Percentiles rank a stretch among this genome's conserved stretches.
Conservation (phyloP, 2,113 vertebrate genomes). For the Scatophagus argus region DNA sequence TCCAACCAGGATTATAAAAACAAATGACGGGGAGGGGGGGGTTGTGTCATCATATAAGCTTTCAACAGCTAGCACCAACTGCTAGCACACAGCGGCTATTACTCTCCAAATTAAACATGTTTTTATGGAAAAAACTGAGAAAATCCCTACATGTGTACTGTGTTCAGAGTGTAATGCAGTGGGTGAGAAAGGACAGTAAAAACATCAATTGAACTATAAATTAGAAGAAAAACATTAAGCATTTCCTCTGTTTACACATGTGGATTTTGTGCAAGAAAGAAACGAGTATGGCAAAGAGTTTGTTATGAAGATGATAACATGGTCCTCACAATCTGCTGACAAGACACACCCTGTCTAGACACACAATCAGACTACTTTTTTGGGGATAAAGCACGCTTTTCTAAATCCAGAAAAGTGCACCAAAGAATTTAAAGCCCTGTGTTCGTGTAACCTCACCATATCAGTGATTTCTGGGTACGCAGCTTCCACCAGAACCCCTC, state of each 20-base stretch:
- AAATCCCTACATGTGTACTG: neutral
- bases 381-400: too few species aligned
- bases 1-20: too few species aligned
- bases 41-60: neutral
- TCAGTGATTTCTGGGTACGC: constrained; percentile 95
- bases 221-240: neutral
- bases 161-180: neutral
- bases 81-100: neutral
- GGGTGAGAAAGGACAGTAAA: neutral
- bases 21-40: neutral
- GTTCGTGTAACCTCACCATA: constrained; percentile 88
- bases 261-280: neutral
- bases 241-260: neutral
- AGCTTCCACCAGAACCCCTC: constrained; percentile 95
- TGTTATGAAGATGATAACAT: constrained; percentile 5
- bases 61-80: neutral
- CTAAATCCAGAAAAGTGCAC: neutral
- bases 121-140: neutral
- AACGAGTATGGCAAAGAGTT: neutral
- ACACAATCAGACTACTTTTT: constrained; percentile 40
- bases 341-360: constrained; percentile 57
- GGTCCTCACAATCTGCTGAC: constrained; percentile 25
- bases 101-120: neutral
- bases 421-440: neutral
- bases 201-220: too few species aligned